Percentiles rank a stretch among this genome's conserved stretches.
These are phyloP conservation scores for Ceuthmochares aereus DNA, from an alignment of 2,113 vertebrate genomes.

Conservation along the genomic window DNA sequence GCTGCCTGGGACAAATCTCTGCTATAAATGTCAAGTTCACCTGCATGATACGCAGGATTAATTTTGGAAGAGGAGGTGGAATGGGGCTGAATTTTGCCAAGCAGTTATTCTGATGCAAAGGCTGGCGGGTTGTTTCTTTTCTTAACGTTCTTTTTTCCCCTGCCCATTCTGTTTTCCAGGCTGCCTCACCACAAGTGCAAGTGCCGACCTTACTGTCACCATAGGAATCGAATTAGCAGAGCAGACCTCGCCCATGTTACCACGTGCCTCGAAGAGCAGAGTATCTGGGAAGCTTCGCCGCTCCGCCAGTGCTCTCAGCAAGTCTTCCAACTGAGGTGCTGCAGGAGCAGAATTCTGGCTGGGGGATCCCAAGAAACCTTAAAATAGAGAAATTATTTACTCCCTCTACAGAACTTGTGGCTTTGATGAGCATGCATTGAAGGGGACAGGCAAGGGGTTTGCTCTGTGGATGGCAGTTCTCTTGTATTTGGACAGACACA, in stretches of 20 bases:
- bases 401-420: background rate
- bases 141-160: background rate
- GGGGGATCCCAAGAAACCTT: background rate
- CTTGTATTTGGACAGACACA: background rate
- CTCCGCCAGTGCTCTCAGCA: constrained; percentile 82
- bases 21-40: background rate
- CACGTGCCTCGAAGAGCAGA: constrained; percentile 74
- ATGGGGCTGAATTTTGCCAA: accelerated
- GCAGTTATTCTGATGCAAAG: accelerated
- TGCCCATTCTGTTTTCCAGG: constrained; percentile 75
- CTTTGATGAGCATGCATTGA: accelerated
- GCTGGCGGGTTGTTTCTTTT: background rate
- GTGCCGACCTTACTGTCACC: constrained; percentile 67
- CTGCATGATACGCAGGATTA: no score
- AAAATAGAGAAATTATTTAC: background rate
- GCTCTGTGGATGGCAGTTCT: background rate
- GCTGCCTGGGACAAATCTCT: background rate
- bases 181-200: constrained; percentile 80
- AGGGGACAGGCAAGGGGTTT: accelerated
- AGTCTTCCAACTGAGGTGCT: constrained; percentile 75
- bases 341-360: background rate
- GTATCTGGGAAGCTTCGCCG: constrained; percentile 76
- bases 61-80: background rate
- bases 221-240: constrained; percentile 61
- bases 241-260: constrained; percentile 75